Evolutionary conservation across 2,797 vertebrate species (phyloP), one percentile per base, ranked within the genome.

Genomic region (Lagocephalus sceleratus): DNA sequence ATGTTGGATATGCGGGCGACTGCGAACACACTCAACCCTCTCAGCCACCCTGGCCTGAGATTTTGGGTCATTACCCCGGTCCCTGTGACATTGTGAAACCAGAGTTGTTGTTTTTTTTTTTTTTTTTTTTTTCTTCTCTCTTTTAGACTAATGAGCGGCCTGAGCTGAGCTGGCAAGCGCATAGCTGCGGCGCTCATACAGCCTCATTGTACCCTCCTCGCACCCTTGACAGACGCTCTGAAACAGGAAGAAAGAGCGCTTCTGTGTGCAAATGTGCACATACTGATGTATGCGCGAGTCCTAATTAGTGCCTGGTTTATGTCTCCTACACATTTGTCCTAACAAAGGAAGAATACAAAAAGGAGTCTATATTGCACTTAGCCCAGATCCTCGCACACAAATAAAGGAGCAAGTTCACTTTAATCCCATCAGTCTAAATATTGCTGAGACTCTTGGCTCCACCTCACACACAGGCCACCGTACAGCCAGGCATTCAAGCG

Each of bases 151-250:
- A 81, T 79, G 80, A 85, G 75, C 3, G 45, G 66, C 61, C 55
- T 64, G 51, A 73, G 77, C 69, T 44, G 54, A 38, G 51, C 61
- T 69, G 68, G 71, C 78, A 70, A 78, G 70, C 66, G 32, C 62
- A 63, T 56, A 66, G 60, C 74, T 78, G 70, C 63, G 51, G 55
- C 59, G 51, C 67, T 73, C 57, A 65, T 75, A 54, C 60, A 51
- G 75, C 61, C 72, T 71, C 68, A 61, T 68, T 80, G 62, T 78
- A 76, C 61, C 76, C 73, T 76, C 81, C 77, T 78, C 68, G 63
- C 70, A 76, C 77, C 79, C 78, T 72, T 73, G 75, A 78, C 61
- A 70, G 74, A 73, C 20, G 35, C 72, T 67, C 58, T 58, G 58
- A 73, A 73, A 84, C 71, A 38, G 62, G 50, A 75, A 82, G 74